These are phyloP conservation scores for Sclerurus mexicanus DNA, from an alignment of 2,113 vertebrate genomes.

Conservation along the genomic window DNA sequence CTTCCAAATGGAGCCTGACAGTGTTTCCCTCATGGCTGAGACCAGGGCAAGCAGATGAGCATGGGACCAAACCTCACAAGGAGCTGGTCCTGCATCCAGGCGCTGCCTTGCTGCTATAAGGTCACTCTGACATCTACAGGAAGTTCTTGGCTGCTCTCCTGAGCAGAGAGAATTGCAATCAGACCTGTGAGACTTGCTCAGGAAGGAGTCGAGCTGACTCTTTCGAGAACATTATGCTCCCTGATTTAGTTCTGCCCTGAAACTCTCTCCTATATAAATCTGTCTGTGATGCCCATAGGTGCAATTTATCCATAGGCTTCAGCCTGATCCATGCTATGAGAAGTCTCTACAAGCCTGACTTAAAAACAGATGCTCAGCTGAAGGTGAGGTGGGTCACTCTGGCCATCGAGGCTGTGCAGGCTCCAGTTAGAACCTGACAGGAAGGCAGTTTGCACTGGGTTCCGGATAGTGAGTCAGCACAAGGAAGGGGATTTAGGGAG, in stretches of 20 bases:
- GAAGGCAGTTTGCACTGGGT: not conserved
- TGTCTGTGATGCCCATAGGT: not conserved
- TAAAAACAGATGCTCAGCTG: not conserved
- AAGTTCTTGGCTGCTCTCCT: not conserved
- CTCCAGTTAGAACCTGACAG: not conserved
- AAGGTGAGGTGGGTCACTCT: not conserved
- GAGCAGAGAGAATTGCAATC: not conserved
- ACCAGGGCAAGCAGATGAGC: not conserved
- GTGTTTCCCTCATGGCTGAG: not conserved
- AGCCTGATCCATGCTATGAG: not conserved
- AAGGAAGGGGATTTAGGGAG: not conserved
- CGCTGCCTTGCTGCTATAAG: not conserved
- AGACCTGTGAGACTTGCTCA: not conserved
- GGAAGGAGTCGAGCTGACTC: not conserved
- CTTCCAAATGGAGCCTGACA: not conserved
- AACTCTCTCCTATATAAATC: not conserved
- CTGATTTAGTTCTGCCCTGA: not conserved
- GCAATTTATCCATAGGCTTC: not conserved
- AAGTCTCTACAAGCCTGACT: not conserved
- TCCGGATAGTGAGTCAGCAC: not conserved
- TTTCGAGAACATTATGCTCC: not conserved
- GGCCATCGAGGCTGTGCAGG: not conserved
- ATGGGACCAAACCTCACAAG: not conserved
- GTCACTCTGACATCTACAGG: slow-evolving; percentile 9
- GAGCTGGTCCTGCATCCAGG: not conserved